Percentiles rank a stretch among this genome's conserved stretches.
Evolutionary conservation across 2,888 invertebrate species (phyloP).

Genomic region (Luperina nickerlii): DNA sequence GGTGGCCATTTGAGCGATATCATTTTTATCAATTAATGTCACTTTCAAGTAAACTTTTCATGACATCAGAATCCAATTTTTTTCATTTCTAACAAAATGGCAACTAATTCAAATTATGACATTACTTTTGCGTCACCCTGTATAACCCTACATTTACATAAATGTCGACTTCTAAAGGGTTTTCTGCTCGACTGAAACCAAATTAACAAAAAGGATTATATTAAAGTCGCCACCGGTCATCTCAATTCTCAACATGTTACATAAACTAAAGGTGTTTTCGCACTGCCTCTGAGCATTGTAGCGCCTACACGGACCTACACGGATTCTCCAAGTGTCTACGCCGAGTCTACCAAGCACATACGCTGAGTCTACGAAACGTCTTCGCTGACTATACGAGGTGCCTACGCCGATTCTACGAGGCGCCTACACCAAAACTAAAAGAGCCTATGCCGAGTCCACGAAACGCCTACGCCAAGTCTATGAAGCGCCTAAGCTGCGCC

Average conservation of each 20-base stretch:
- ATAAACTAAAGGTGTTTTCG: background rate
- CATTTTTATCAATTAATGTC: no score
- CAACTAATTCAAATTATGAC: no score
- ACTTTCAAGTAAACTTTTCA: no score
- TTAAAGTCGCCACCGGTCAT: background rate
- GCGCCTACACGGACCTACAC: no score
- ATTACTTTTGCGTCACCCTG: no score
- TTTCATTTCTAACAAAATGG: no score
- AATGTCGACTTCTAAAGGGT: background rate
- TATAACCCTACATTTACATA: background rate
- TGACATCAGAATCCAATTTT: no score
- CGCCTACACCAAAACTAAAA: background rate
- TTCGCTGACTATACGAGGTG: background rate
- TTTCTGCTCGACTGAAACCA: constrained; percentile 18
- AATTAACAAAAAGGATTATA: constrained; percentile 3
- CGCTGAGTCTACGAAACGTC: no score
- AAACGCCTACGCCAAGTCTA: background rate
- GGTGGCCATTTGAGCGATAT: no score
- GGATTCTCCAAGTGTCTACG: no score
- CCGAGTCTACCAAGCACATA: background rate
- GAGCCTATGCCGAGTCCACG: background rate
- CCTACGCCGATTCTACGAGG: background rate
- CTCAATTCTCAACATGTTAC: background rate
- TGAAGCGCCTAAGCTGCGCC: background rate
- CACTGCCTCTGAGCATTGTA: background rate